Evolutionary conservation across 2,888 invertebrate genomes (phyloP).

Genomic region (Brenthis daphne): DNA sequence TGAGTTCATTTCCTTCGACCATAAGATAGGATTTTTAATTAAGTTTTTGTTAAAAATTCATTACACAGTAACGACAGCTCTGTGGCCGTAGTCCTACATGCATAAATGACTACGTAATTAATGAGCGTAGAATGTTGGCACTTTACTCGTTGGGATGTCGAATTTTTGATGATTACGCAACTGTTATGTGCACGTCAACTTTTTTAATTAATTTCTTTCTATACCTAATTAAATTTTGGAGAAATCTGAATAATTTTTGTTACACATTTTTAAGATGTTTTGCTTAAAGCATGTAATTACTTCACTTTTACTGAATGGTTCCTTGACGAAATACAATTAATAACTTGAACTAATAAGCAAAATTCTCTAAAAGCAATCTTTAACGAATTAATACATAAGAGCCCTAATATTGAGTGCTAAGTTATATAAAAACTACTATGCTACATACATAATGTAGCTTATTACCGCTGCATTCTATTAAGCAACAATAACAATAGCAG

Average conservation of each 20-base stretch:
- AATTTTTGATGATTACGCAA: constrained; percentile 57
- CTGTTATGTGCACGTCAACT: constrained; percentile 45
- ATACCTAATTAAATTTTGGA: constrained; percentile 17
- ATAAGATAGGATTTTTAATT: constrained; percentile 82
- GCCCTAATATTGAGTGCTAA: neutral
- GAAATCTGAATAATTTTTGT: neutral
- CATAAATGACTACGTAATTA: constrained; percentile 76
- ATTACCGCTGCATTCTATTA: constrained; percentile 28
- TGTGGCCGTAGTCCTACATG: constrained; percentile 61
- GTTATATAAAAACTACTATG: neutral
- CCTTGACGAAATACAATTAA: too few species aligned
- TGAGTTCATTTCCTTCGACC: constrained; percentile 82
- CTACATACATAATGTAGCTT: constrained; percentile 1
- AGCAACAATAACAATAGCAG: constrained; percentile 39
- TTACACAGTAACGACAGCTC: constrained; percentile 70
- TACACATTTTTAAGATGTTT: neutral
- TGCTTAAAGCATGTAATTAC: neutral
- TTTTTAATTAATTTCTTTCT: constrained; percentile 40
- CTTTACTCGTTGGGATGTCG: constrained; percentile 52
- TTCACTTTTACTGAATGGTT: neutral
- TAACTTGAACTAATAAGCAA: too few species aligned
- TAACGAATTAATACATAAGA: neutral
- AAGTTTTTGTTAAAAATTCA: constrained; percentile 82
- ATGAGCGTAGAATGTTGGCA: constrained; percentile 62
- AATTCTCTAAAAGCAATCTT: too few species aligned